Evolutionary conservation across 1,140 invertebrate genomes (phyloP), one percentile per base, ranked within the genome.

Genomic region (Aphelinus certus): DNA sequence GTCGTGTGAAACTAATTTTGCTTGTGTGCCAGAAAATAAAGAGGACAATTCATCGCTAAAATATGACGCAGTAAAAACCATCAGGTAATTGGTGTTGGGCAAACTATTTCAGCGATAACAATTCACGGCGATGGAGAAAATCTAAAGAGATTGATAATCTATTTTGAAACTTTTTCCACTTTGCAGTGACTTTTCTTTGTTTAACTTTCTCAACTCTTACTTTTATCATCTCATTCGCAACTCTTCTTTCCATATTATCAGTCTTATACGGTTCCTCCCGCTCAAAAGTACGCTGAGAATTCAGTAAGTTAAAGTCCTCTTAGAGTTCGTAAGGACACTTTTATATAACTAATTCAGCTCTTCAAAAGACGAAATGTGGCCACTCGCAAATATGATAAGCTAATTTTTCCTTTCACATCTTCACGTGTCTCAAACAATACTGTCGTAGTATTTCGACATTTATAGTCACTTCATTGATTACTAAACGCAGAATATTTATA

Each of bases 201-300:
- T 46, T 62, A 63, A 71, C 26, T 61, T 71, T 53, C 69, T 63
- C 42, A 7, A 47, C 55, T 71, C 60, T 46, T 62, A 58, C 57
- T 62, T 55, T 71, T 71, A 71, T 71, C 68, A 43, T 2, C 49
- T 45, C 10, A 6, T 62, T 45, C 51, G 10, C 62, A 26, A 65
- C 58, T 49, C 57, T 57, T 43, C 43, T 53, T 63, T 71, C 49
- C 69, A 55, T 71, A 71, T 71, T 71, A 71, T 71, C 60, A 71
- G 49, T 3, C 58, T 42, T 60, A n/a, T 5, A 60, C 46, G 47
- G 1, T 71, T 3, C n/a, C 57, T 26, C 53, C 49, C 1, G 3
- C 42, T 61, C 4, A 4, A 71, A 62, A 46, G 1, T 55, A 45
- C 57, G 2, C 49, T 7, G 60, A 49, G 60, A 71, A 53, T 63